A percentile compares a stretch with the other conserved stretches of the same genome.
phyloP scores from a whole-genome alignment of 1,140 invertebrate species.

The Oncopeltus fasciatus region DNA sequence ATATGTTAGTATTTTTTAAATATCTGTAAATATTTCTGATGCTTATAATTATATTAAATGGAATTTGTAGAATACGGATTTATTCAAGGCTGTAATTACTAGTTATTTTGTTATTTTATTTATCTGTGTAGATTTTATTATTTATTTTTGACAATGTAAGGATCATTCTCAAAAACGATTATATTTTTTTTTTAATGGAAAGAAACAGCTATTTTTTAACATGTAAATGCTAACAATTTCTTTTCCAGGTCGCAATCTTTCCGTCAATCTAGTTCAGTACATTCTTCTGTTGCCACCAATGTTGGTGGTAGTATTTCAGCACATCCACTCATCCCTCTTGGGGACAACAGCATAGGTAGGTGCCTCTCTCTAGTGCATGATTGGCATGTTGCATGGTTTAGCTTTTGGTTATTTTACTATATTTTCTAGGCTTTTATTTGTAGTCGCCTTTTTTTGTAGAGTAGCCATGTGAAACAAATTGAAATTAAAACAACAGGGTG shows the following conservation, averaged over 20 bases:
- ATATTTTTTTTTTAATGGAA: background rate
- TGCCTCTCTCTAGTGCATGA: conserved; percentile 3
- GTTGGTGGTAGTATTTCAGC: conserved; percentile 62
- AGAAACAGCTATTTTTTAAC: background rate
- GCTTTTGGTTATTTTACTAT: conserved; percentile 17
- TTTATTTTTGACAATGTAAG: too few species aligned
- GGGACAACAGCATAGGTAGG: conserved; percentile 38
- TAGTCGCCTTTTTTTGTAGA: conserved; percentile 21
- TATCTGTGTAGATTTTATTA: too few species aligned
- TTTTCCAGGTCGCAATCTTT: conserved; percentile 72
- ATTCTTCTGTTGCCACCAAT: conserved; percentile 42
- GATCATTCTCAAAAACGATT: too few species aligned
- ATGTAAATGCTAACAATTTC: conserved; percentile 31
- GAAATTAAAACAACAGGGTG: too few species aligned
- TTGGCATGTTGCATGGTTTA: conserved; percentile 16
- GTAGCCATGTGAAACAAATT: too few species aligned
- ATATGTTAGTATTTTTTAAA: too few species aligned
- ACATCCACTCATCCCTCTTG: conserved; percentile 67
- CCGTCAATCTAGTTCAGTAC: conserved; percentile 46
- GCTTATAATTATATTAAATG: too few species aligned
- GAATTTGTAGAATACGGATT: too few species aligned
- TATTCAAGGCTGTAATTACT: too few species aligned
- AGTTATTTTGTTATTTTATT: too few species aligned
- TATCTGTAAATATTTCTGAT: too few species aligned
- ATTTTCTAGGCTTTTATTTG: conserved; percentile 19